Base-by-base conservation (phyloP, 2,797 vertebrate species). In the Chelon auratus region DNA sequence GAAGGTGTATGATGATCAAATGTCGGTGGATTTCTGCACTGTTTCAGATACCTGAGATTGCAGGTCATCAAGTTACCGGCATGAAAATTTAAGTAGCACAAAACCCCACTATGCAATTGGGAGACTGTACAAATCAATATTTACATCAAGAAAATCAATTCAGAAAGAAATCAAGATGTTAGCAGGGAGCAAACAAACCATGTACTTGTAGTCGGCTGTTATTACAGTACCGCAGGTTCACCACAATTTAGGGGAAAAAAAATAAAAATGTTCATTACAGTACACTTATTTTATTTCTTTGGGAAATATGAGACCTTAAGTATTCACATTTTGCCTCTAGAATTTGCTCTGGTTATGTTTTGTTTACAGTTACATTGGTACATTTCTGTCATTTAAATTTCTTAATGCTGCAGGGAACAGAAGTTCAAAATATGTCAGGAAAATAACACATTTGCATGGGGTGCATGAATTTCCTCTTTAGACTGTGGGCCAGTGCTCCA, bases 71-170 rank as follows among this genome's bases (percentile, higher is more conserved):
- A 72, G 74, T 89, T 76, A 80, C 59, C 3, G 1, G 4, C 33
- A 87, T 77, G 57, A 72, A 77, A 72, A 62, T 83, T 62, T 75
- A 66, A 86, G 69, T 13, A 65, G 50, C 62, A 72, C 9, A 67
- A 85, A 89, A 72, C 30, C 45, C 48, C 15, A 39, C 43, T 17
- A 0, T 69, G 65, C 68, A 83, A 52, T 60, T 62, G 39, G 72
- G 53, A 72, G 22, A 70, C 66, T 68, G 42, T n/a, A 33, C 56
- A 33, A 84, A 76, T 91, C 78, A 3, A 84, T 86, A 78, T 77
- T 66, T 77, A 74, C 62, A 71, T 70, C 11, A 39, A 47, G 0
- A 70, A 80, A 80, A 84, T 78, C 75, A 51, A 86, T 87, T 72
- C 1, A 59, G 56, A 72, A 68, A 75, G 52, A 89, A 68, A 53